Base-by-base conservation (phyloP, 1,140 invertebrate species). In the Sycobia sp. region DNA sequence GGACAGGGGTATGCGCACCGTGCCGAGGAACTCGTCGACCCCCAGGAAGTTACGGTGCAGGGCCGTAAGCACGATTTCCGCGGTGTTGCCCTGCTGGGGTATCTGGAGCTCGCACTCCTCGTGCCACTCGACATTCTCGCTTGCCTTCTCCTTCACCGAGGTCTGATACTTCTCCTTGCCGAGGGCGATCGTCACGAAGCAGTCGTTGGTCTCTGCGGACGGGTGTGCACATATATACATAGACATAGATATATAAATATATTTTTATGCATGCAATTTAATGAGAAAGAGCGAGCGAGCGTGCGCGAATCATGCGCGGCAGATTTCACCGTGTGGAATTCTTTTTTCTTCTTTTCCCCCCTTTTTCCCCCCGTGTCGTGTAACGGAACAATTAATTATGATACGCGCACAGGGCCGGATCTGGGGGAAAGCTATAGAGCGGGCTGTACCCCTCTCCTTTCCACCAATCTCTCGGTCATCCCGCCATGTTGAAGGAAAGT, bases 161-260 rank as follows among this genome's bases (percentile, higher is more conserved):
- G 95, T 97, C 82, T 96, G 94, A 80, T 93, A 97, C 84, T 96
- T 97, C 76, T 96, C 94, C 83, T 97, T 97, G 22, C 94, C 95
- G 68, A 97, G 83, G 27, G 88, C 91, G 74, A 97, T 97, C 54
- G 93, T 95, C 72, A 96, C 95, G 85, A 96, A 97, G 73, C 92
- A 94, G 84, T 97, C 94, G 85, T 96, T 96, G 70, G 92, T 94
- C 72, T 85, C 87, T 87, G 68, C 25, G 3, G 18, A 10, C 3
- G 10, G 32, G 5, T n/a, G 29, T 4, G 29, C 29, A n/a, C n/a
- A n/a, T n/a, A n/a, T n/a, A n/a, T n/a, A n/a, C n/a, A n/a, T n/a
- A n/a, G n/a, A n/a, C n/a, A n/a, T n/a, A n/a, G n/a, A n/a, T n/a
- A n/a, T n/a, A n/a, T n/a, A n/a, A n/a, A n/a, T n/a, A n/a, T n/a